Percentiles rank a stretch among this genome's conserved stretches.
Conservation (phyloP, 2,113 vertebrate genomes). For the Callionymus lyra region DNA sequence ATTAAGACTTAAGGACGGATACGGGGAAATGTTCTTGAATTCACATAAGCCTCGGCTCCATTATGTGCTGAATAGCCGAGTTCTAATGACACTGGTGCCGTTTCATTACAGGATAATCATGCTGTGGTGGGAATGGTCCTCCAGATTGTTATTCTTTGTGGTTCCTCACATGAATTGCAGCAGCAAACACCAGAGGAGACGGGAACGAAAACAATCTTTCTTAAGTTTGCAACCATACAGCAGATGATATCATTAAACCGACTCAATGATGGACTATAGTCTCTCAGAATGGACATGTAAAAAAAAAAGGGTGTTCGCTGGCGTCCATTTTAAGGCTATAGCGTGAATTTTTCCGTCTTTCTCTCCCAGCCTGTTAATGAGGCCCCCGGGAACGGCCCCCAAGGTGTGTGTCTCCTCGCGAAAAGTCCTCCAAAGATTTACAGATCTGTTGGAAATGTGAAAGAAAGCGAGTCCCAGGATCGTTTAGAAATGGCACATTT, state of each 20-base stretch:
- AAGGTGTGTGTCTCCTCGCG: slow-evolving; percentile 47
- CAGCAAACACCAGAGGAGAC: slow-evolving; percentile 34
- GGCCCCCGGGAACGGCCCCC: slow-evolving; percentile 53
- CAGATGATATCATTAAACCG: too few species aligned
- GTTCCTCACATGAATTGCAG: slow-evolving; percentile 30
- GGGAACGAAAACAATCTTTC: slow-evolving; percentile 27
- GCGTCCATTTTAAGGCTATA: not conserved
- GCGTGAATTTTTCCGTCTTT: slow-evolving; percentile 22
- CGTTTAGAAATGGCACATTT: too few species aligned
- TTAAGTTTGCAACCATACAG: too few species aligned
- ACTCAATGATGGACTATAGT: too few species aligned
- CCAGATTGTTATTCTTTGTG: slow-evolving; percentile 31
- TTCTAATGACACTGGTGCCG: slow-evolving; percentile 37
- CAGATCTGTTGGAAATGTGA: slow-evolving; percentile 4
- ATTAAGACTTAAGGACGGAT: too few species aligned
- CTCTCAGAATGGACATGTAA: too few species aligned
- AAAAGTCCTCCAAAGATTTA: slow-evolving; percentile 31
- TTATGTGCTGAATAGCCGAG: slow-evolving; percentile 41
- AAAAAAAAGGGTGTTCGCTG: not conserved
- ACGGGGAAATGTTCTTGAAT: not conserved
- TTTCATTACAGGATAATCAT: slow-evolving; percentile 46
- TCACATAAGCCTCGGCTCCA: slow-evolving; percentile 9
- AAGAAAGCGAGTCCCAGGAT: too few species aligned
- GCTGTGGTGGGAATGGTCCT: slow-evolving; percentile 32
- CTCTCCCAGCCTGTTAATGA: slow-evolving; percentile 54